A percentile compares a stretch with the other conserved stretches of the same genome.
Conservation (phyloP, 2,888 invertebrate species). For the Plemyria rubiginata region DNA sequence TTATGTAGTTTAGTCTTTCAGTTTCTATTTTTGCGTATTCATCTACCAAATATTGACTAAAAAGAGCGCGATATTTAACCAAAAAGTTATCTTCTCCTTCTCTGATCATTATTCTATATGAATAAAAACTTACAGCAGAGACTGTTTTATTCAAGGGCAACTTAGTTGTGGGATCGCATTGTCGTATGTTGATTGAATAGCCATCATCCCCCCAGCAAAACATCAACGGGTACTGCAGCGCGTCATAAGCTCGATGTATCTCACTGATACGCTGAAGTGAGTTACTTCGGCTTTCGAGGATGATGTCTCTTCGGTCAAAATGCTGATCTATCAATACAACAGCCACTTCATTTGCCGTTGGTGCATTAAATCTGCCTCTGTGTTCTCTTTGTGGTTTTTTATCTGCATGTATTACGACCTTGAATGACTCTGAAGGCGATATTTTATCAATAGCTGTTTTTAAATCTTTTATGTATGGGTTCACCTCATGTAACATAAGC, state of each 20-base stretch:
- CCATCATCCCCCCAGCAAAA: not conserved
- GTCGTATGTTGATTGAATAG: not conserved
- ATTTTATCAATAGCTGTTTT: too few relatives aligned
- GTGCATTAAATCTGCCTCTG: too few relatives aligned
- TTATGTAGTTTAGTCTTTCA: constrained; percentile 8
- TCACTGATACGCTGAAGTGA: not conserved
- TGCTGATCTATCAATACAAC: too few relatives aligned
- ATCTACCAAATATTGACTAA: constrained; percentile 19
- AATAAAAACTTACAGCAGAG: not conserved
- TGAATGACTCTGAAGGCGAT: too few relatives aligned
- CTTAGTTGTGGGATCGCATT: not conserved
- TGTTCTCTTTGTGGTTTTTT: too few relatives aligned
- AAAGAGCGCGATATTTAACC: not conserved
- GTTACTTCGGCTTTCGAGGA: too few relatives aligned
- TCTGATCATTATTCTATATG: not conserved
- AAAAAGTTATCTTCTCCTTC: not conserved
- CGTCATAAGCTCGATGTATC: not conserved
- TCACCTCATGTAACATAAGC: too few relatives aligned
- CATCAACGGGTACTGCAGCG: not conserved
- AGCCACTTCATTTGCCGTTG: too few relatives aligned
- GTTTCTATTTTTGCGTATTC: constrained; percentile 25
- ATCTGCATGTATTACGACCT: too few relatives aligned
- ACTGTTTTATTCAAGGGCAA: not conserved
- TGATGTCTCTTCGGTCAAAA: too few relatives aligned
- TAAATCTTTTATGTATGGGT: too few relatives aligned